These are phyloP conservation scores for Geopemphigus sp. DNA, from an alignment of 1,140 invertebrate species.

Conservation along the genomic window DNA sequence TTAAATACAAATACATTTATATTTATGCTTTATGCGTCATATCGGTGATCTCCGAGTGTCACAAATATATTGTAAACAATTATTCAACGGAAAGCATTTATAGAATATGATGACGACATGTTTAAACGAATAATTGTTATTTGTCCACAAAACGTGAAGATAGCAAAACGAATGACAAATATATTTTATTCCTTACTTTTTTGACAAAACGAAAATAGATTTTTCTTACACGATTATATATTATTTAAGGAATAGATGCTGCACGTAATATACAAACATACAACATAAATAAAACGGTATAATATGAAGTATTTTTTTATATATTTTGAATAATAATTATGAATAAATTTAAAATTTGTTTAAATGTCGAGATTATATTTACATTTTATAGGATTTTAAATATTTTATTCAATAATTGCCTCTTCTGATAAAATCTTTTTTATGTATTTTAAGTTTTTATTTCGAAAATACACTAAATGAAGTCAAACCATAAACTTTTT, in stretches of 20 bases:
- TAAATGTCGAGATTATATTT: neutral
- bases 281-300: no score
- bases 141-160: neutral
- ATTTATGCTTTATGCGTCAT: neutral
- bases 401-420: neutral
- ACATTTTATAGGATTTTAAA: neutral
- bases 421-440: neutral
- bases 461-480: neutral
- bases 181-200: neutral
- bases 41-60: neutral
- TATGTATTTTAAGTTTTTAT: neutral
- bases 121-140: neutral
- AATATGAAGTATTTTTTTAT: no score
- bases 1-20: neutral
- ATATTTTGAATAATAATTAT: no score
- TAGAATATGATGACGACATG: neutral
- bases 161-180: neutral
- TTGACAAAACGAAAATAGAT: no score
- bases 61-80: no score
- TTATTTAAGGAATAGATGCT: no score
- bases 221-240: no score
- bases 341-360: neutral
- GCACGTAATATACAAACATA: no score
- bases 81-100: neutral
- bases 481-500: neutral